Conservation (phyloP, 2,888 invertebrate genomes). For the Strigamia maritima region DNA sequence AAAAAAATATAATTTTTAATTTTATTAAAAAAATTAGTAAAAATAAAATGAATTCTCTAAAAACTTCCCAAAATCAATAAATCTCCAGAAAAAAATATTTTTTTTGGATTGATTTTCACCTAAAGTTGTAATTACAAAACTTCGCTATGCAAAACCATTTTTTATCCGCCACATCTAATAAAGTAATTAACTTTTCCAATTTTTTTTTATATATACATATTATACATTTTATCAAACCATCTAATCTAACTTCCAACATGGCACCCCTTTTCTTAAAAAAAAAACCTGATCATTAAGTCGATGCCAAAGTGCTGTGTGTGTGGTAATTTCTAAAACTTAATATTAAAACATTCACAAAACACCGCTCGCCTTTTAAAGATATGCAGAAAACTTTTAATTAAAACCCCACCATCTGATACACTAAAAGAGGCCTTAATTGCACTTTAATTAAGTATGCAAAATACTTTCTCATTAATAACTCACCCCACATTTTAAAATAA, state of each 20-base stretch:
- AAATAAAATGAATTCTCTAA: no score
- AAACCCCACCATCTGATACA: constrained; percentile 3
- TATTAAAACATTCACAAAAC: constrained; percentile 23
- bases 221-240: not conserved
- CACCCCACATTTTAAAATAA: not conserved
- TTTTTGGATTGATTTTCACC: not conserved
- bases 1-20: no score
- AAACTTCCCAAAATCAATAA: no score
- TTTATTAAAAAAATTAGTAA: no score
- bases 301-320: not conserved
- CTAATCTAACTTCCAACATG: constrained; percentile 1
- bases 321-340: constrained; percentile 16
- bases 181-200: not conserved
- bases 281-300: constrained; percentile 1
- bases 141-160: not conserved
- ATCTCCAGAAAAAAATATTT: no score
- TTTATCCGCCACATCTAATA: not conserved
- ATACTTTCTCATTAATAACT: constrained; percentile 36
- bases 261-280: not conserved
- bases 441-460: constrained; percentile 36
- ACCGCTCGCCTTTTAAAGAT: constrained; percentile 9
- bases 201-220: not conserved
- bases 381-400: constrained; percentile 18
- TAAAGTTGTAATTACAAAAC: not conserved
- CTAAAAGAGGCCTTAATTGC: constrained; percentile 28